Percentiles rank a stretch among this genome's conserved stretches.
phyloP scores from a whole-genome alignment of 1,140 invertebrate species.

The Brachionus manjavacas region DNA sequence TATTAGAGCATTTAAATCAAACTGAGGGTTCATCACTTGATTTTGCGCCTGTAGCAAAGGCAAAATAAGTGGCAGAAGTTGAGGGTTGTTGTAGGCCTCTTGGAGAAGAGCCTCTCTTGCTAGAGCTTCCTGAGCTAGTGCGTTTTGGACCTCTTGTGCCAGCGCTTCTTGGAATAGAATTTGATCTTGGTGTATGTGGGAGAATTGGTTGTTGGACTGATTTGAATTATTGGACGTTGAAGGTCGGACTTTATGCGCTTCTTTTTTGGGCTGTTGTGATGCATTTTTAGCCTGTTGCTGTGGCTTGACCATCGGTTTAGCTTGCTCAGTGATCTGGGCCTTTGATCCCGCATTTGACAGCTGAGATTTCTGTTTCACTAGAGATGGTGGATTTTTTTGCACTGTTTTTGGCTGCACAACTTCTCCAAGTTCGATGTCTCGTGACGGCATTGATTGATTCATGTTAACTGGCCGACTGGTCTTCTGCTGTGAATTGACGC shows the following conservation, averaged over 20 bases:
- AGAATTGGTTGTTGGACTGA: background rate
- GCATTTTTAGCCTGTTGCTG: background rate
- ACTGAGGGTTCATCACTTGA: background rate
- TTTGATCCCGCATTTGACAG: background rate
- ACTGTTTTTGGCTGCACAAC: background rate
- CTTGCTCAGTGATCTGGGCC: background rate
- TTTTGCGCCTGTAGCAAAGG: background rate
- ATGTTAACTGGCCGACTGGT: background rate
- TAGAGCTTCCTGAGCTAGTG: background rate
- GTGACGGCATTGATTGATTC: background rate
- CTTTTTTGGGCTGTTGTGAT: constrained; percentile 2
- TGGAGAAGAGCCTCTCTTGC: background rate
- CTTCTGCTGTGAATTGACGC: background rate
- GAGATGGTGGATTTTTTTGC: background rate
- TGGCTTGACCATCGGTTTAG: background rate
- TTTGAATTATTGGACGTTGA: background rate
- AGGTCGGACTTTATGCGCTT: background rate
- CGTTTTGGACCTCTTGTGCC: background rate
- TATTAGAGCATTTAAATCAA: background rate
- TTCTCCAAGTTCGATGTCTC: constrained; percentile 8
- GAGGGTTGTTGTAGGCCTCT: constrained; percentile 8
- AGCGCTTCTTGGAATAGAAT: background rate
- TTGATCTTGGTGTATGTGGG: background rate
- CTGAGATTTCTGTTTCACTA: background rate
- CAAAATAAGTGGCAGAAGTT: background rate